Conservation (phyloP, 1,140 invertebrate genomes). For the Leptestheria dahalacensis region DNA sequence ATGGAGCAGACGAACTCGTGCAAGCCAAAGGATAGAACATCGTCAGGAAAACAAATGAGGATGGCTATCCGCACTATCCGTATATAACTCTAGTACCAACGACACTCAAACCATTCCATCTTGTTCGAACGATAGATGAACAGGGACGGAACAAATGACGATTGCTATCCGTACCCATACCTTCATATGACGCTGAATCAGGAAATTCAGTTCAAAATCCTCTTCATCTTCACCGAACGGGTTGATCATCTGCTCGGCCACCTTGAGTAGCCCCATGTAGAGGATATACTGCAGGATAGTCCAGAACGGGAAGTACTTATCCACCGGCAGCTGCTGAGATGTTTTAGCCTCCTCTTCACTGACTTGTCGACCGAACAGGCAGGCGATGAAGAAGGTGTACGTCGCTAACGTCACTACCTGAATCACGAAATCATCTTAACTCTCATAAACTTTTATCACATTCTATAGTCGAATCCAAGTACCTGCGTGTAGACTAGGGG, state of each 20-base stretch:
- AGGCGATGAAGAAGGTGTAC: conserved; percentile 54
- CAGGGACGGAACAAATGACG: no score
- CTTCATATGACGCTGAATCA: conserved; percentile 50
- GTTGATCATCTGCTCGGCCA: conserved; percentile 53
- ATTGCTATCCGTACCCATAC: no score
- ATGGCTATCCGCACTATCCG: no score
- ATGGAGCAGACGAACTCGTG: no score
- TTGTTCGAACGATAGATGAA: no score
- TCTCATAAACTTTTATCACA: background rate
- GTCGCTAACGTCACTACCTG: conserved; percentile 73
- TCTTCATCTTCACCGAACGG: conserved; percentile 64
- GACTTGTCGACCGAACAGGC: conserved; percentile 51
- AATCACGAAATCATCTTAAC: conserved; percentile 32
- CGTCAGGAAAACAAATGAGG: no score
- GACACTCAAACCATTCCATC: no score
- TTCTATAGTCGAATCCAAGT: conserved; percentile 5
- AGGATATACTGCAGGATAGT: conserved; percentile 59
- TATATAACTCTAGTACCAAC: no score
- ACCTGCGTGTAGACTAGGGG: conserved; percentile 97
- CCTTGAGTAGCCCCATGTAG: conserved; percentile 59
- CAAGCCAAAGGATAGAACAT: no score
- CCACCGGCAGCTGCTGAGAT: conserved; percentile 36
- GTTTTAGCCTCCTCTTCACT: conserved; percentile 32
- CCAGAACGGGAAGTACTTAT: conserved; percentile 54
- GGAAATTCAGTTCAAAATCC: conserved; percentile 56